phyloP scores from a whole-genome alignment of 2,797 vertebrate genomes.

The Leuciscus waleckii region DNA sequence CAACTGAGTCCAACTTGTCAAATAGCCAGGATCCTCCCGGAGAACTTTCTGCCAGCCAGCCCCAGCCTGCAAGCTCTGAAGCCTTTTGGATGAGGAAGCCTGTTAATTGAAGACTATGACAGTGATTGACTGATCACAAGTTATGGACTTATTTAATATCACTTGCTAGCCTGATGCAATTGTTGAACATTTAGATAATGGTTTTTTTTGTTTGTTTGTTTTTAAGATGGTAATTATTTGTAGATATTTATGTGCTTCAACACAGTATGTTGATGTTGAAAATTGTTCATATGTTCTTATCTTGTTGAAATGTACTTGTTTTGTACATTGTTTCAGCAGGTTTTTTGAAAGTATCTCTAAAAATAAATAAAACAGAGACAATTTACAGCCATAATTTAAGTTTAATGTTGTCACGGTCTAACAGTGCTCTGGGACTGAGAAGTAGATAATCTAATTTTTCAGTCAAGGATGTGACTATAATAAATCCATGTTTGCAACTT shows the following conservation, averaged over 20 bases:
- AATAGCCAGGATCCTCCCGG: conserved; percentile 76
- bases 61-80: conserved; percentile 76
- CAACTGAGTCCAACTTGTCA: conserved; percentile 48
- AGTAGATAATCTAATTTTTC: background rate
- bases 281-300: conserved; percentile 28
- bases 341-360: background rate
- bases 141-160: conserved; percentile 5
- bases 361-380: background rate
- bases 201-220: conserved; percentile 14
- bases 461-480: conserved; percentile 24
- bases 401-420: background rate
- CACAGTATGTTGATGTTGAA: conserved; percentile 6
- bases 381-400: conserved; percentile 24
- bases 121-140: conserved; percentile 77
- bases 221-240: conserved; percentile 50
- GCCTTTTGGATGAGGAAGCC: conserved; percentile 79
- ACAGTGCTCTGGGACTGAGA: background rate
- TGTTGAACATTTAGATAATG: background rate
- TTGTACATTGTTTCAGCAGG: background rate
- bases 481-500: conserved; percentile 52
- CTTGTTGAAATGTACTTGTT: conserved; percentile 19
- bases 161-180: conserved; percentile 27
- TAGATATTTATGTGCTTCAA: conserved; percentile 58
- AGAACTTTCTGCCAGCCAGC: conserved; percentile 84
- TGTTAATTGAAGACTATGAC: conserved; percentile 89